Percentiles rank a stretch among this genome's conserved stretches.
These are phyloP conservation scores for Lochmaea crataegi DNA, from an alignment of 2,888 invertebrate genomes.

Conservation along the genomic window DNA sequence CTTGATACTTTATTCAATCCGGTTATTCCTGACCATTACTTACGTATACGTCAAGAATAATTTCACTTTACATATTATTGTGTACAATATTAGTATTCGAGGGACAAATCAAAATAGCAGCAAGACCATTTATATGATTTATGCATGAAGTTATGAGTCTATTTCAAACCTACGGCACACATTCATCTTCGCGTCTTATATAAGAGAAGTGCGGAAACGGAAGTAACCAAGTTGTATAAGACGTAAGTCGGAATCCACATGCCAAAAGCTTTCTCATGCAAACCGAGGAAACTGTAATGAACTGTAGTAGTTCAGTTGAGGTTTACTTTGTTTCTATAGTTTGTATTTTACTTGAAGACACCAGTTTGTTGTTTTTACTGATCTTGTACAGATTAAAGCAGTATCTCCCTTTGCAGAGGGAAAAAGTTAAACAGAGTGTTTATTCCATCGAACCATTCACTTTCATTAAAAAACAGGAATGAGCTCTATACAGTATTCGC, in stretches of 20 bases:
- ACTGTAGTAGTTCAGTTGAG: slow-evolving; percentile 30
- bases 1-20: not conserved
- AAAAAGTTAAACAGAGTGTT: too few relatives aligned
- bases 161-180: slow-evolving; percentile 39
- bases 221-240: slow-evolving; percentile 43
- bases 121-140: slow-evolving; percentile 40
- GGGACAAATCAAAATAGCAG: slow-evolving; percentile 34
- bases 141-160: slow-evolving; percentile 45
- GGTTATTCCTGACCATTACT: not conserved
- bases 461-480: too few relatives aligned
- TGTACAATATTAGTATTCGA: slow-evolving; percentile 12
- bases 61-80: not conserved
- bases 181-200: slow-evolving; percentile 42
- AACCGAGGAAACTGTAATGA: slow-evolving; percentile 32
- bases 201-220: slow-evolving; percentile 43
- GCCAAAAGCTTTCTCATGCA: slow-evolving; percentile 41
- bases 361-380: not conserved
- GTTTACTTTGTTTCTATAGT: slow-evolving; percentile 23
- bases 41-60: slow-evolving; percentile 1
- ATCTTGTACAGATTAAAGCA: not conserved
- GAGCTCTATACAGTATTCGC: too few relatives aligned
- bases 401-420: too few relatives aligned
- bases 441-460: too few relatives aligned
- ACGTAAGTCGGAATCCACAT: slow-evolving; percentile 43
- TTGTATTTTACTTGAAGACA: slow-evolving; percentile 4